Percentiles rank a stretch among this genome's conserved stretches.
Conservation (phyloP, 2,888 invertebrate genomes). For the Girardia tigrina region DNA sequence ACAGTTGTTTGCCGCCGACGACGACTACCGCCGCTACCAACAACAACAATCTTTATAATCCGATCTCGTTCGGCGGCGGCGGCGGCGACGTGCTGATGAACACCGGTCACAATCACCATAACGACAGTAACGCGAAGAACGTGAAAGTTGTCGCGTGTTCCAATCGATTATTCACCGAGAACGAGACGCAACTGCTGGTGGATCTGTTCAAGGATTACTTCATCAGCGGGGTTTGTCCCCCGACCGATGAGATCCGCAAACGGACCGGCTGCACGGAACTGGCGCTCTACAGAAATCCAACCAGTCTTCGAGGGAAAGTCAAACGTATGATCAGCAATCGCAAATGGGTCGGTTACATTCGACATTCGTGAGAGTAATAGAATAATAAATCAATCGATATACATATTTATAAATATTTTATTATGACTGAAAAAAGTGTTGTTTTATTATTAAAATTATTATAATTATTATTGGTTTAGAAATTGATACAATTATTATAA, state of each 20-base stretch:
- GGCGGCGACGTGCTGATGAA: not conserved
- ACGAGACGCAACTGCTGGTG: slow-evolving; percentile 25
- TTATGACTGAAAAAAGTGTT: too few species aligned
- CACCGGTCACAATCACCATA: too few species aligned
- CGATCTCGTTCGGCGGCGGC: not conserved
- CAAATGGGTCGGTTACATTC: slow-evolving; percentile 16
- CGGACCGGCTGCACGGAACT: slow-evolving; percentile 18
- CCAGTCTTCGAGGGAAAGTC: slow-evolving; percentile 28
- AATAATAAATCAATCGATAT: too few species aligned
- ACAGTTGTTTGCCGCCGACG: slow-evolving; percentile 23
- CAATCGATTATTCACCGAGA: slow-evolving; percentile 25
- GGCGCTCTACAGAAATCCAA: slow-evolving; percentile 24
- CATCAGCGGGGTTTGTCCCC: slow-evolving; percentile 26
- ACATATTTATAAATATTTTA: too few species aligned
- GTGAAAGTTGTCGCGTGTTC: not conserved
- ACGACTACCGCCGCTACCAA: too few species aligned
- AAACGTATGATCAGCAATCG: slow-evolving; percentile 27
- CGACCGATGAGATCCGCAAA: slow-evolving; percentile 24
- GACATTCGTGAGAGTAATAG: slow-evolving; percentile 16
- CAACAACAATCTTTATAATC: not conserved
- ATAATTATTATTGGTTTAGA: too few species aligned
- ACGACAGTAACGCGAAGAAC: not conserved
- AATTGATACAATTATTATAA: too few species aligned
- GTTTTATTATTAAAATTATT: too few species aligned
- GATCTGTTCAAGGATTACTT: slow-evolving; percentile 27